Evolutionary conservation across 1,140 invertebrate genomes (phyloP), one percentile per base, ranked within the genome.

Genomic region (Helicorthomorpha holstii): DNA sequence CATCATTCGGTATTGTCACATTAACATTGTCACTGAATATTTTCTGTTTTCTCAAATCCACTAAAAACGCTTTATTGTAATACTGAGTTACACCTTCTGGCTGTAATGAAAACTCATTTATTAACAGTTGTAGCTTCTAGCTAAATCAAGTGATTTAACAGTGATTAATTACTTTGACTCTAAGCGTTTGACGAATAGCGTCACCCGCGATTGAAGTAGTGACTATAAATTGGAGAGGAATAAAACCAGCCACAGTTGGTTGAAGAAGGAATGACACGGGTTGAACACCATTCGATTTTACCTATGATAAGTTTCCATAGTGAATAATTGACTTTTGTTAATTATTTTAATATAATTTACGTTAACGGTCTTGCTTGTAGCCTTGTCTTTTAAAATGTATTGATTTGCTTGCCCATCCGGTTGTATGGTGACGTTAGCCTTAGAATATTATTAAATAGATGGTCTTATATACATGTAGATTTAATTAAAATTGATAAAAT

Each of bases 11-110:
- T 7, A 34, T 34, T 34, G 29, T 7, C 7, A 34, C 16, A 7
- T 7, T 7, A 34, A 34, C 7, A 7, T 7, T 7, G 7, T 16
- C 16, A 7, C 7, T 34, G 16, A 34, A 7, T 34, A 16, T 7
- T 34, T 7, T 7, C 7, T 7, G 7, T 7, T 16, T 34, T 34
- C 29, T 34, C 16, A 34, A 34, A 59, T 90, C 85, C 7, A 90
- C 65, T 44, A 90, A 73, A 2, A 83, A 64, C 0, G 83, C 80
- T 64, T 79, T 80, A 57, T 84, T 87, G 54, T 76, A 73, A 48
- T 79, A 81, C 58, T 84, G 77, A 0, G 78, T 78, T 58, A 83
- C 79, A 43, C 85, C 86, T 66, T 86, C 81, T 54, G 85, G 74
- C 77, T 82, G 57, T 16, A 54, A 64, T 58, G 54, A 44, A 26